Conservation (phyloP, 2,113 vertebrate genomes). For the Carassius auratus region DNA sequence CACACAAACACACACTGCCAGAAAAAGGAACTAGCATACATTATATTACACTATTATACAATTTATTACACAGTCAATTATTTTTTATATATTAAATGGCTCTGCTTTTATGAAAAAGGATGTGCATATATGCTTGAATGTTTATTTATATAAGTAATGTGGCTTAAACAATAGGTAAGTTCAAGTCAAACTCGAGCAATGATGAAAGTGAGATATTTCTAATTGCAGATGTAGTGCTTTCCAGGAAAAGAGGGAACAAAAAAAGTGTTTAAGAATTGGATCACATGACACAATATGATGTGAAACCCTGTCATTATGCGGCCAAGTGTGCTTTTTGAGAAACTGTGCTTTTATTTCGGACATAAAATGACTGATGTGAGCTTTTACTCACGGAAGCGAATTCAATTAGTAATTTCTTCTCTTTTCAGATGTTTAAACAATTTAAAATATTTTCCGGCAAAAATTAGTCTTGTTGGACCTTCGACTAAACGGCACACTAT, state of each 20-base stretch:
- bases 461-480: not conserved
- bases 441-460: not conserved
- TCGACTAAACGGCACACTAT: not conserved
- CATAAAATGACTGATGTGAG: slow-evolving; percentile 20
- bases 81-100: not conserved
- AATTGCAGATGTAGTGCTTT: not conserved
- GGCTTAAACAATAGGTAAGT: not conserved
- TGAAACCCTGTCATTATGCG: not conserved
- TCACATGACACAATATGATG: not conserved
- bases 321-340: not conserved
- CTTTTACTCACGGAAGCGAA: not conserved
- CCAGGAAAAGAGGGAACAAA: not conserved
- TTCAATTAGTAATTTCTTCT: slow-evolving; percentile 28
- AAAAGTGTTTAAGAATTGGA: not conserved
- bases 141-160: no score
- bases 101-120: not conserved
- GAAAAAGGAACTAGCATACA: not conserved
- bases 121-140: not conserved
- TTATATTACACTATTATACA: not conserved
- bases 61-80: not conserved
- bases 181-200: not conserved
- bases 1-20: not conserved
- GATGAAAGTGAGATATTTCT: not conserved
- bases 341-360: slow-evolving; percentile 15
- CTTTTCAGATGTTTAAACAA: not conserved